Percentiles rank a stretch among this genome's conserved stretches.
phyloP scores from a whole-genome alignment of 2,113 vertebrate species.

The Eurystomus gularis region DNA sequence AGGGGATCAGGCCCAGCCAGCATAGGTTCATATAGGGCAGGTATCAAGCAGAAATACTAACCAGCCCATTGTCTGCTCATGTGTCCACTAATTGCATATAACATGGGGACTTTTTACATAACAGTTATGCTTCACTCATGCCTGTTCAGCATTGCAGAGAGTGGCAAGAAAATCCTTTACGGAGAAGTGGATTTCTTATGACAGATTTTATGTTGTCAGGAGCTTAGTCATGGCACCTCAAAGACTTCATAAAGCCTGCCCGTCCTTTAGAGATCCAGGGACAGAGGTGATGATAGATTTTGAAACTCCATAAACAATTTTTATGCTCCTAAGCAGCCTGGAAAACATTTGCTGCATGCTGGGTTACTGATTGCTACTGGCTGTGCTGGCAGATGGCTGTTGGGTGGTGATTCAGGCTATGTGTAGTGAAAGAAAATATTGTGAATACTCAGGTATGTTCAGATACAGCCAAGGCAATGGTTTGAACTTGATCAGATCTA shows the following conservation, averaged over 20 bases:
- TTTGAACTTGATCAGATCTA: background rate
- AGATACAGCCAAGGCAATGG: background rate
- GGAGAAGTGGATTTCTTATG: background rate
- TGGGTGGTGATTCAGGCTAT: background rate
- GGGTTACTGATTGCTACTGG: rapidly evolving
- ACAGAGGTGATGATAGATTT: background rate
- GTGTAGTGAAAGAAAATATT: background rate
- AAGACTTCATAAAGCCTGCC: background rate
- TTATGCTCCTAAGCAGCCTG: background rate
- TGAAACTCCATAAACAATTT: background rate
- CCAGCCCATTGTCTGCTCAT: background rate
- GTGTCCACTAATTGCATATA: background rate
- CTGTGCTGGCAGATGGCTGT: background rate
- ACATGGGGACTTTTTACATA: background rate
- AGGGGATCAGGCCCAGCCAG: too few relatives aligned
- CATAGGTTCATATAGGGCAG: too few relatives aligned
- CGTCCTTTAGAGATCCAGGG: background rate
- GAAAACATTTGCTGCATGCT: background rate
- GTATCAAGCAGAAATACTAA: background rate
- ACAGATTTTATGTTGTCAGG: background rate
- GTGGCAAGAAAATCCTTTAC: background rate
- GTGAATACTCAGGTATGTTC: background rate
- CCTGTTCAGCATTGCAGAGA: background rate
- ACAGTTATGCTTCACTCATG: background rate
- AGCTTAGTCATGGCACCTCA: rapidly evolving